phyloP scores from a whole-genome alignment of 2,888 invertebrate species.

The Bembecia ichneumoniformis region DNA sequence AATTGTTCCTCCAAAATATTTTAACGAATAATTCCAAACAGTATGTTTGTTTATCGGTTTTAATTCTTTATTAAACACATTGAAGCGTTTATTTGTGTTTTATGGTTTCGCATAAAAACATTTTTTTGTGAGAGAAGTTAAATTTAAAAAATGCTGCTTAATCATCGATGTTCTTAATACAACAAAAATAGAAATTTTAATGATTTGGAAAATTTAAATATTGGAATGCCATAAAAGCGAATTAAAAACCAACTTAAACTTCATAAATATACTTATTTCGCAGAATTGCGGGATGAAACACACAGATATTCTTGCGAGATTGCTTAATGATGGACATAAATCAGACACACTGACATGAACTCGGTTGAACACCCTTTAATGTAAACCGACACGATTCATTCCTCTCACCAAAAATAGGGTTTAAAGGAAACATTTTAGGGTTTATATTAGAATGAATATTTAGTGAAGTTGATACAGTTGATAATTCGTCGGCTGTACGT shows the following conservation, averaged over 20 bases:
- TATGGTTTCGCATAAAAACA: no score
- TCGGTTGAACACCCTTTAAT: neutral
- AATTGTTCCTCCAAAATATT: no score
- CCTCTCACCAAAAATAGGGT: neutral
- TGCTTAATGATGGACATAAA: slow-evolving; percentile 32
- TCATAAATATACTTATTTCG: neutral
- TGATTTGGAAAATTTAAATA: no score
- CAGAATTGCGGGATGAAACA: slow-evolving; percentile 6
- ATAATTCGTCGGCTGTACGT: slow-evolving; percentile 11
- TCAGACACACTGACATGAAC: slow-evolving; percentile 16
- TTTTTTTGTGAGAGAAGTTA: no score
- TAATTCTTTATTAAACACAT: no score
- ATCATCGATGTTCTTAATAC: no score
- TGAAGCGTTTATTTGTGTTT: no score
- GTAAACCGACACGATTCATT: neutral
- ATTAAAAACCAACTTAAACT: neutral
- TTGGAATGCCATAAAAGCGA: no score
- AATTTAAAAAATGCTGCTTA: no score
- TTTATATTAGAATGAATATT: neutral
- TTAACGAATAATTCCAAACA: no score
- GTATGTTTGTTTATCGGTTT: no score
- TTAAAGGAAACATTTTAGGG: neutral
- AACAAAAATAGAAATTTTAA: no score
- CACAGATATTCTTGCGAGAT: slow-evolving; percentile 13
- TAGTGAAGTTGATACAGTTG: neutral